phyloP scores from a whole-genome alignment of 1,140 invertebrate species.

The Akabosia matsudoensis region DNA sequence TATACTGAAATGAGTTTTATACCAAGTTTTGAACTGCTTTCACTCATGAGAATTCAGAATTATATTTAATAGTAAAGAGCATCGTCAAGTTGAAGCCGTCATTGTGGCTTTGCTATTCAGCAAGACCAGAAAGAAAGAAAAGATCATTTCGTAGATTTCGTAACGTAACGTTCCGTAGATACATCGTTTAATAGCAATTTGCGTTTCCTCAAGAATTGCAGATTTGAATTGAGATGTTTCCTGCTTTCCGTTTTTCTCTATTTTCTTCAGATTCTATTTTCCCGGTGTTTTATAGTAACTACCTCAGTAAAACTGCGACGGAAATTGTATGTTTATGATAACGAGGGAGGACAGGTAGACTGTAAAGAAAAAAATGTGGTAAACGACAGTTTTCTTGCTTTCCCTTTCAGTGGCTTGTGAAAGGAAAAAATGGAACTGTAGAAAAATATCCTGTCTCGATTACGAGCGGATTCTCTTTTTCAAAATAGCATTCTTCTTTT shows the following conservation, averaged over 20 bases:
- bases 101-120: no score
- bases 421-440: no score
- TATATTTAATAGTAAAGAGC: no score
- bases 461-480: neutral
- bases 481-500: neutral
- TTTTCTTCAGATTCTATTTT: neutral
- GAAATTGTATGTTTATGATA: conserved; percentile 5
- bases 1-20: no score
- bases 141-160: no score
- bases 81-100: no score
- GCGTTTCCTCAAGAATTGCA: neutral
- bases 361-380: neutral
- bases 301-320: neutral
- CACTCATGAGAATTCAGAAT: no score
- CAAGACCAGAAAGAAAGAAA: no score
- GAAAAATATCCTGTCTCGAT: neutral
- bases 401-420: neutral
- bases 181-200: neutral
- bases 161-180: neutral
- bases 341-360: conserved; percentile 2
- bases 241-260: neutral
- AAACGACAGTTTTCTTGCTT: neutral
- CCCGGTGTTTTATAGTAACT: neutral
- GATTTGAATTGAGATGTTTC: neutral
- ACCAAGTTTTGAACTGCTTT: no score